Evolutionary conservation across 1,140 invertebrate species (phyloP).

Genomic region (Telenomus remus): DNA sequence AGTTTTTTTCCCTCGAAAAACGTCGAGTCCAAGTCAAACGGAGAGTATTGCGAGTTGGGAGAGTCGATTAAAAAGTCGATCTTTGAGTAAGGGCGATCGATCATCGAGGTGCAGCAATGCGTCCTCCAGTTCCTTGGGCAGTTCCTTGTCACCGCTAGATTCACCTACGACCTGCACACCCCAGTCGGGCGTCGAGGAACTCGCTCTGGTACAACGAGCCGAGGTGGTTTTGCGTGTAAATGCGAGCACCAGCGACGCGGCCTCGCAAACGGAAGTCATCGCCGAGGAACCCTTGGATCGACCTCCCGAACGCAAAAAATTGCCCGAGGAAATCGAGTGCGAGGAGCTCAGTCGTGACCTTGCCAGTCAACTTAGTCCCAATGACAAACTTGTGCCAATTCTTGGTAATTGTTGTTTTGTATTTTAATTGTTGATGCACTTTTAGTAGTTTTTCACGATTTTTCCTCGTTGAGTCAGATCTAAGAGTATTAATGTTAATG

Average conservation of each 20-base stretch:
- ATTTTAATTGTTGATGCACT: not conserved
- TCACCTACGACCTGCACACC: conserved; percentile 66
- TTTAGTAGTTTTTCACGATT: too few relatives aligned
- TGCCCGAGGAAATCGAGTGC: conserved; percentile 88
- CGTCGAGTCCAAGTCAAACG: conserved; percentile 71
- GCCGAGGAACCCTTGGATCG: conserved; percentile 48
- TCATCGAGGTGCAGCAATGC: conserved; percentile 53
- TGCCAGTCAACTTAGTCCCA: conserved; percentile 81
- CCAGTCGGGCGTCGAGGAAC: conserved; percentile 72
- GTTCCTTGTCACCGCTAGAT: conserved; percentile 60
- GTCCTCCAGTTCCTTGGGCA: conserved; percentile 58
- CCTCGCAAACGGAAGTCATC: conserved; percentile 78
- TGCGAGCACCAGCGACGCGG: conserved; percentile 78
- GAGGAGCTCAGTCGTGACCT: conserved; percentile 85
- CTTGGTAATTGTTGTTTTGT: conserved; percentile 74
- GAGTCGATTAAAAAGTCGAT: conserved; percentile 32
- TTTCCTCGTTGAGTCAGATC: too few relatives aligned
- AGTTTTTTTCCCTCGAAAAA: conserved; percentile 56
- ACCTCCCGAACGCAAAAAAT: conserved; percentile 73
- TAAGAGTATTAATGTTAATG: too few relatives aligned
- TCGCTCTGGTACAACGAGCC: conserved; percentile 78
- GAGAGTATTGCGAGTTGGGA: conserved; percentile 62
- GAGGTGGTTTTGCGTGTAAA: conserved; percentile 79
- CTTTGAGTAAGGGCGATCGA: conserved; percentile 37
- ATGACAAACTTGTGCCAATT: conserved; percentile 82